Base-by-base conservation (phyloP, 2,888 invertebrate genomes). In the Cerastis leucographa region DNA sequence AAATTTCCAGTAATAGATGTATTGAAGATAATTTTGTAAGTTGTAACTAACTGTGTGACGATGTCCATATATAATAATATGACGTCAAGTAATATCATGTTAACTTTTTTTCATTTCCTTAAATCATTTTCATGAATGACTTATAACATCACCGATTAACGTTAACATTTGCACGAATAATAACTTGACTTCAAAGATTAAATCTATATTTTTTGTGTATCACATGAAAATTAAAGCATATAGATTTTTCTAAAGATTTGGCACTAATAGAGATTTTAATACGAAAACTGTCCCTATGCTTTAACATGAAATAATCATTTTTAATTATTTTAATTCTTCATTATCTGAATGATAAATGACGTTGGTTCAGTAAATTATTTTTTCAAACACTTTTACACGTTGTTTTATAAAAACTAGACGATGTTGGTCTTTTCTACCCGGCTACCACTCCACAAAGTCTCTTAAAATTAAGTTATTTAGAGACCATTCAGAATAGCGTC, bases 31-130 rank as follows among this genome's bases (percentile, higher is more conserved):
- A n/a, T 54, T 6, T 69, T 70, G 74, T 74, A 84, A 80, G 80
- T 84, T 74, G 7, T 67, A 64, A 71, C 84, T 79, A 71, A 83
- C 62, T 42, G n/a, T 9, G 19, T 66, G 25, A 69, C 25, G n/a
- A 64, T 44, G 14, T 46, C 81, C 66, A 44, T 46, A 22, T 35
- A 35, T 35, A 29, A 29, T 12, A 29, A 72, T 69, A 35, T 17
- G 42, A 64, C 35, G 35, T 25, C 19, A 44, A 46, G 25, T 71
- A 62, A 76, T 56, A 49, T n/a, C 46, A 71, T 67, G 62, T 0
- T 70, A 76, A 54, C 40, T 14, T 35, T 61, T 7, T 35, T 61
- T 7, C 76, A 69, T 69, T 74, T 54, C 22, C 64, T n/a, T 22
- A 62, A 54, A 68, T 46, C 61, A 70, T 69, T 69, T 14, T 61